Evolutionary conservation across 2,888 invertebrate species (phyloP), one percentile per base, ranked within the genome.

Genomic region (Neoitamus cyanurus): DNA sequence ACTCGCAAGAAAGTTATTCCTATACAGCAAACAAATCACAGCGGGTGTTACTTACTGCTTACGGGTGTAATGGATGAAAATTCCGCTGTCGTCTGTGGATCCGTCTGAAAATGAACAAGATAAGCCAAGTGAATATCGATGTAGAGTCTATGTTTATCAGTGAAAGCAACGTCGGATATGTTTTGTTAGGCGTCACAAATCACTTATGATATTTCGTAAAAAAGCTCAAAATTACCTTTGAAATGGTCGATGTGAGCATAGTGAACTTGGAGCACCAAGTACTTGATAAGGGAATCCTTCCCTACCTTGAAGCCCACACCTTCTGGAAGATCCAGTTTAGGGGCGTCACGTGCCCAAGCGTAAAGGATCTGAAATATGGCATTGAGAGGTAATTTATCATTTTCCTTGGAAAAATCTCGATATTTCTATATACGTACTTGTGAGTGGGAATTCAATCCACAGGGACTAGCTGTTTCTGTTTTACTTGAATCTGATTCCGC

Each of bases 291-390:
- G 0, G 97, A 96, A 85, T 94, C 93, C 84, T 94, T 94, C 6
- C 99, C 99, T 73, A 99, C 95, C 90, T 96, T 96, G 90, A 99
- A 99, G 1, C 98, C 99, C 7, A 99, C 98, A 86, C 95, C 96
- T 78, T 95, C 91, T 0, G 98, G 98, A 78, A 98, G 91, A 70
- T 93, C 91, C 3, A 98, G 92, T 83, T 94, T 93, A 0, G 97
- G 97, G 0, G 98, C 98, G 90, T 98, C 97, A 87, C 96, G 93
- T 1, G 98, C 98, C 98, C 98, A 99, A 0, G 98, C 98, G 90
- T 98, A 98, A 9, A 98, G 93, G 83, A 98, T 95, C 95, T 97
- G 90, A 30, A 89, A 84, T 84, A 34, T 73, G 15, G 68, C 80
- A 84, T 37, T 42, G 30, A 7, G 9, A 42, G 13, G 5, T 75